Evolutionary conservation across 2,888 invertebrate species (phyloP).

Genomic region (Smittia aterrima): DNA sequence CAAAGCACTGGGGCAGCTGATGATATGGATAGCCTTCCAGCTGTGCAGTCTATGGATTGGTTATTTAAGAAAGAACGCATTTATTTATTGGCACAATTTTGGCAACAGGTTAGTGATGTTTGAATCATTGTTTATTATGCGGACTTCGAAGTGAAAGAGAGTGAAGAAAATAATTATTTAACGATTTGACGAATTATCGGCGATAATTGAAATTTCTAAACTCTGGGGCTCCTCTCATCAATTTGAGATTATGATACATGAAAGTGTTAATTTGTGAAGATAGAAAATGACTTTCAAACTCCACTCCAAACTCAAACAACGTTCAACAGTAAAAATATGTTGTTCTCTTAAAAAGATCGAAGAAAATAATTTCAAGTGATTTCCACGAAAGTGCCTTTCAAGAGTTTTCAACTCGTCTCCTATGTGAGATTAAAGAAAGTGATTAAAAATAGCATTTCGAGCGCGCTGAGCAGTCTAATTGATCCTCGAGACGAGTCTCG

Average conservation of each 20-base stretch:
- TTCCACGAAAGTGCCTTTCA: constrained; percentile 24
- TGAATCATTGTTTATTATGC: background rate
- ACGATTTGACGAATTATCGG: constrained; percentile 24
- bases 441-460: constrained; percentile 11
- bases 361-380: constrained; percentile 17
- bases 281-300: background rate
- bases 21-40: constrained; percentile 82
- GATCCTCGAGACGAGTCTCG: constrained; percentile 3
- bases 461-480: background rate
- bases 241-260: constrained; percentile 34
- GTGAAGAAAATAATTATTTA: constrained; percentile 17
- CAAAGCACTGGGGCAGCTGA: constrained; percentile 59
- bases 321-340: constrained; percentile 3
- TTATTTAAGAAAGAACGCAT: constrained; percentile 93
- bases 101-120: constrained; percentile 84
- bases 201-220: constrained; percentile 4
- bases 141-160: background rate
- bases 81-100: constrained; percentile 90
- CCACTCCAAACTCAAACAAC: too few species aligned
- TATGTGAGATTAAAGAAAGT: constrained; percentile 1
- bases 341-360: background rate
- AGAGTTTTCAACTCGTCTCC: constrained; percentile 5
- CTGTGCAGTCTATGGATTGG: constrained; percentile 96
- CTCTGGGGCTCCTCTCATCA: background rate
- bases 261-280: constrained; percentile 39